Conservation (phyloP, 1,140 invertebrate genomes). For the Drosophila micromelanica region DNA sequence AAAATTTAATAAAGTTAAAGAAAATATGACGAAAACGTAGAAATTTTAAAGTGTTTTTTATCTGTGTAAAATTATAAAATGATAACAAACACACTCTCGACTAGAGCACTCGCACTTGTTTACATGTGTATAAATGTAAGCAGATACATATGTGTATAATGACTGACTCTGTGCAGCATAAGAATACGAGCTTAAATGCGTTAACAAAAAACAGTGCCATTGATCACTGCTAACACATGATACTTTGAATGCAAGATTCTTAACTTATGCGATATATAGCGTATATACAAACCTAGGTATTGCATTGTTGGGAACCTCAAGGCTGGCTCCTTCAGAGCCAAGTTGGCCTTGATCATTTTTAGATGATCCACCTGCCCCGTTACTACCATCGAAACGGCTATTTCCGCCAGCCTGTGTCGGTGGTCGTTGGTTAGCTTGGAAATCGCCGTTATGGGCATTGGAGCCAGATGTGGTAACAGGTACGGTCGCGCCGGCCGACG, state of each 20-base stretch:
- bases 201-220: neutral
- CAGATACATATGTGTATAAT: slow-evolving; percentile 3
- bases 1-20: no score
- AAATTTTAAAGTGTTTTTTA: no score
- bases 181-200: neutral
- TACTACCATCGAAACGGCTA: slow-evolving; percentile 28
- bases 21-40: no score
- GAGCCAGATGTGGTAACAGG: slow-evolving; percentile 26
- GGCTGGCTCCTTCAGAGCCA: slow-evolving; percentile 53
- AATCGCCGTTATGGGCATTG: slow-evolving; percentile 60
- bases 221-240: neutral
- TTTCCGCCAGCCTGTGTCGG: slow-evolving; percentile 6
- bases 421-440: slow-evolving; percentile 34
- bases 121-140: neutral
- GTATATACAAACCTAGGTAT: slow-evolving; percentile 68
- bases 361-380: slow-evolving; percentile 3
- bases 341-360: slow-evolving; percentile 49
- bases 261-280: neutral
- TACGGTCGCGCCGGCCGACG: slow-evolving; percentile 9
- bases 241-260: neutral
- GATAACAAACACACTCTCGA: neutral
- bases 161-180: neutral
- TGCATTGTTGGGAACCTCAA: slow-evolving; percentile 74
- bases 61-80: no score
- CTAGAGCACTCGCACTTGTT: neutral